phyloP scores from a whole-genome alignment of 2,888 invertebrate genomes.

The Epirrita christyi region DNA sequence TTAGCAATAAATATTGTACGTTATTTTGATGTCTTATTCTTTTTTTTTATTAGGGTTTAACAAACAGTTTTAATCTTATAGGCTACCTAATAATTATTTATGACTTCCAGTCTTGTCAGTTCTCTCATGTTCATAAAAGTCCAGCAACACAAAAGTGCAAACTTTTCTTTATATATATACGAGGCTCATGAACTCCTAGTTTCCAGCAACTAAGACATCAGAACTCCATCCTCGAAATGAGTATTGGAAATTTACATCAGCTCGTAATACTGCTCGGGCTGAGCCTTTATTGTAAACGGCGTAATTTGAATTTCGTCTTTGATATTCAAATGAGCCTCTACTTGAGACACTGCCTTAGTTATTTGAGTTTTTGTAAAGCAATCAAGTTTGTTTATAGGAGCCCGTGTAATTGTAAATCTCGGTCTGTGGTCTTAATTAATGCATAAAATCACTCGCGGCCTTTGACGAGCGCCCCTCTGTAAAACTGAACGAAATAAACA shows the following conservation, averaged over 20 bases:
- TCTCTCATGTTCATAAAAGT: no score
- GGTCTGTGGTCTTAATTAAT: constrained; percentile 81
- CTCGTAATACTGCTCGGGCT: constrained; percentile 81
- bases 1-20: no score
- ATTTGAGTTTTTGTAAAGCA: constrained; percentile 85
- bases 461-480: constrained; percentile 61
- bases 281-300: constrained; percentile 83
- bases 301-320: constrained; percentile 85
- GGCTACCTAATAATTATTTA: no score
- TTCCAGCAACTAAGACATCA: constrained; percentile 71
- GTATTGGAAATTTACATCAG: constrained; percentile 84
- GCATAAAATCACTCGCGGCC: constrained; percentile 73
- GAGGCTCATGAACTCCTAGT: constrained; percentile 37
- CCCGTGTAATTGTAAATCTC: constrained; percentile 82
- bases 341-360: constrained; percentile 85
- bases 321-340: constrained; percentile 84
- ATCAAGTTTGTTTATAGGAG: constrained; percentile 83
- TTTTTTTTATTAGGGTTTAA: no score
- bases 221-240: constrained; percentile 81
- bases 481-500: constrained; percentile 61
- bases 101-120: no score
- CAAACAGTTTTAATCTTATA: no score
- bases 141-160: no score
- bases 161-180: constrained; percentile 4
- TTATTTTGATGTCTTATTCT: no score